A percentile compares a stretch with the other conserved stretches of the same genome.
These are phyloP conservation scores for Elmis aenea DNA, from an alignment of 2,888 invertebrate genomes.

Conservation along the genomic window DNA sequence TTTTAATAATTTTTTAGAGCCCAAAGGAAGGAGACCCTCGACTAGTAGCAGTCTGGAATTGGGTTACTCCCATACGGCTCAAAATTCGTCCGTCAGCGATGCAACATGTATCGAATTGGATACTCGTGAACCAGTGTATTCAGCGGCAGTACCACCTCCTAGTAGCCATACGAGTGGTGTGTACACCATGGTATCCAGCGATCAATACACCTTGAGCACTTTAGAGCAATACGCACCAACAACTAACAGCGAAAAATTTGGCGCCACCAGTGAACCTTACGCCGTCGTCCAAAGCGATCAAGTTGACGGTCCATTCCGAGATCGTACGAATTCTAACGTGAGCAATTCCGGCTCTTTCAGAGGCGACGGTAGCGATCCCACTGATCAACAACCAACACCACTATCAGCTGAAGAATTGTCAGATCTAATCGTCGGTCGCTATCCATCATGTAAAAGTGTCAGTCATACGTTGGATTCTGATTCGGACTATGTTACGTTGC, in stretches of 20 bases:
- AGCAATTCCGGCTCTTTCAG: conserved; percentile 77
- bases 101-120: conserved; percentile 64
- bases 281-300: conserved; percentile 38
- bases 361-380: conserved; percentile 85
- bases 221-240: conserved; percentile 38
- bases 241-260: too few relatives aligned
- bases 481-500: conserved; percentile 82
- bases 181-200: conserved; percentile 71
- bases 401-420: conserved; percentile 79
- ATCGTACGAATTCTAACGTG: conserved; percentile 72
- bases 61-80: conserved; percentile 81
- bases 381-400: conserved; percentile 69
- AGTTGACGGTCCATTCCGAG: conserved; percentile 54
- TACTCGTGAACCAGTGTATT: conserved; percentile 47
- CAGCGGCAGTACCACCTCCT: conserved; percentile 56
- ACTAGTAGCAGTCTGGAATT: conserved; percentile 78
- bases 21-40: conserved; percentile 59
- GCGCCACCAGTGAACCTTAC: conserved; percentile 37
- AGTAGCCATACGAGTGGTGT: conserved; percentile 83
- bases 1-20: too few relatives aligned
- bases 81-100: conserved; percentile 76
- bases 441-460: conserved; percentile 72
- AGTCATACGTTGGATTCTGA: conserved; percentile 84
- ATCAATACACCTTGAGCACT: conserved; percentile 45
- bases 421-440: conserved; percentile 76